Base-by-base conservation (phyloP, 1,140 invertebrate species). In the Brachionus asplanchnoidis region DNA sequence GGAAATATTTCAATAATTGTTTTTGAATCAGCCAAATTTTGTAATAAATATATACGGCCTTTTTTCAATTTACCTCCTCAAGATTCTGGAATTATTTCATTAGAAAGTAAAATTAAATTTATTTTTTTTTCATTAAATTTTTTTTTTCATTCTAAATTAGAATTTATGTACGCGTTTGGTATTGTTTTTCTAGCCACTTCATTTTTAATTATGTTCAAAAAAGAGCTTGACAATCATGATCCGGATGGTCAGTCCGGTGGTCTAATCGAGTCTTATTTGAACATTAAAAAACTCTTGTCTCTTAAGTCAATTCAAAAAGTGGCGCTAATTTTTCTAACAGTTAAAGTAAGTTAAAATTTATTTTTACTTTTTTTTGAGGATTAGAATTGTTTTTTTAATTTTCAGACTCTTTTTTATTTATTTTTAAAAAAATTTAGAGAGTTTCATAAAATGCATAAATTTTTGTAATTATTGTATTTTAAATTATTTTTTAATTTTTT, bases 1-100 rank as follows among this genome's bases (percentile, higher is more conserved):
- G 97, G 98, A 46, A 98, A 98, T 91, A 95, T 99, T 5, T 90
- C 98, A 12, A 99, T 99, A 88, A 93, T 99, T 87, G 95, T 97
- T 0, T 89, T 99, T 17, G 97, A 99, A 90, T 99, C 97, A 6
- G 91, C 95, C 44, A 94, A 95, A 87, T 99, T 99, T 90, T 98
- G 95, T 88, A 99, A 99, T 87, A 94, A 91, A 84, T 99, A 98
- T 89, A 88, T 99, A 60, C 91, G 97, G 40, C 79, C 53, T 66
- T 66, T 66, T 12, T 83, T 83, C 20, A 65, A 65, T 80, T 12
- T 80, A 2, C 26, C 42, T 0, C 6, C n/a, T 32, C 42, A 80
- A 20, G 77, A 80, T n/a, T 32, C 53, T 40, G 75, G 75, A 46
- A 46, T 78, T 46, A 11, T 78, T 36, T 20, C 79, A 42, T 66